Evolutionary conservation across 2,113 vertebrate genomes (phyloP).

Genomic region (Hemiprocne comata): DNA sequence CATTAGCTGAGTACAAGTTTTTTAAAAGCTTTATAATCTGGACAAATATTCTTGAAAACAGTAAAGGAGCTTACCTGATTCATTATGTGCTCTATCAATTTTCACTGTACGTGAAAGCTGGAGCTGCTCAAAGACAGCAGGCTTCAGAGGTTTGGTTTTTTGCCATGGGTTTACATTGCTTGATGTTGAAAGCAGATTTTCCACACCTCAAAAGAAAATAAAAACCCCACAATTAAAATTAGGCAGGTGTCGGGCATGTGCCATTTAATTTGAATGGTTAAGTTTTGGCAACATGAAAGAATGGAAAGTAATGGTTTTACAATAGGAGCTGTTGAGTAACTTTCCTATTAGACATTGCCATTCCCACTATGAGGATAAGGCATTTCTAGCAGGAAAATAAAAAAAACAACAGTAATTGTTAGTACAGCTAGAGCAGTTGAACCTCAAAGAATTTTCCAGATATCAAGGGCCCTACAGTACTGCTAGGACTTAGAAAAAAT

Average conservation of each 20-base stretch:
- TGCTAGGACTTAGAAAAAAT: neutral
- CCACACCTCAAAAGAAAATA: neutral
- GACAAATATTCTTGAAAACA: neutral
- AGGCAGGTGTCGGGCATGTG: neutral
- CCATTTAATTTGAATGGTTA: neutral
- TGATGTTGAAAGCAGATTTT: neutral
- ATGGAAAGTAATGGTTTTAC: neutral
- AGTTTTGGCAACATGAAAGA: neutral
- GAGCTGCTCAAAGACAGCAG: neutral
- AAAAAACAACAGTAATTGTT: neutral
- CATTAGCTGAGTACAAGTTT: no score
- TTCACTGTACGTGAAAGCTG: neutral
- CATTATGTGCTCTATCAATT: neutral
- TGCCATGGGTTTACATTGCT: neutral
- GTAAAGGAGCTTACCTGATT: neutral
- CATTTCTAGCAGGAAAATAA: neutral
- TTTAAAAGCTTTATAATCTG: neutral
- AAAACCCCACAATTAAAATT: neutral
- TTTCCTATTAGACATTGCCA: neutral
- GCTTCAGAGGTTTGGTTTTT: neutral
- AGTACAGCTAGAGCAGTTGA: neutral
- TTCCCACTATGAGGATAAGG: neutral
- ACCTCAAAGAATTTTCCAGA: neutral
- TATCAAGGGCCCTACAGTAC: neutral
- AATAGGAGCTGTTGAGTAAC: neutral